Evolutionary conservation across 2,113 vertebrate species (phyloP).

Genomic region (Acinonyx jubatus): DNA sequence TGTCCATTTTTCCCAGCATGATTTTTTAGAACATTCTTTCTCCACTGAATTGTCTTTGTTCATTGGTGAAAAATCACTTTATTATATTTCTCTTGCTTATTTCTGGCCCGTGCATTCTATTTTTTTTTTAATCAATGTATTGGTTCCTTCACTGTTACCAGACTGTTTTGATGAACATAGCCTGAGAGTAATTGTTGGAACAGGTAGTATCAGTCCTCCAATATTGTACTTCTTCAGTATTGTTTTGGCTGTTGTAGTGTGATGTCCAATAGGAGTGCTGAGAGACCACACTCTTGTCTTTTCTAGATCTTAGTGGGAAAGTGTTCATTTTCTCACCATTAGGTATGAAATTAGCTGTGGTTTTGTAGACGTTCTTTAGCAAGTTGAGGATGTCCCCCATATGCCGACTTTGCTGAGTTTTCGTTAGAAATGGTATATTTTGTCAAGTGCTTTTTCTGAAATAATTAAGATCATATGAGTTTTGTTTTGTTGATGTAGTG

Average conservation of each 20-base stretch:
- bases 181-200: not conserved
- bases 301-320: not conserved
- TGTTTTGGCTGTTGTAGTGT: not conserved
- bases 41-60: not conserved
- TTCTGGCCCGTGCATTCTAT: not conserved
- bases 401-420: not conserved
- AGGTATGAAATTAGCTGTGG: not conserved
- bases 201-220: not conserved
- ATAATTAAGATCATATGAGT: not conserved
- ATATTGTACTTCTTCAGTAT: not conserved
- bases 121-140: not conserved
- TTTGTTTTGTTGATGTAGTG: not conserved
- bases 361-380: not conserved
- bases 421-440: not conserved
- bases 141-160: not conserved
- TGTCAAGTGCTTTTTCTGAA: not conserved
- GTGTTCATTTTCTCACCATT: not conserved
- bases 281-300: not conserved
- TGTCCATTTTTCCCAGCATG: not conserved
- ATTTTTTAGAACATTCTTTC: not conserved
- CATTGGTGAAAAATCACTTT: not conserved
- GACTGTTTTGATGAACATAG: not conserved
- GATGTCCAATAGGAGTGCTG: not conserved
- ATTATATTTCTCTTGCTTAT: not conserved
- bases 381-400: not conserved